Conservation (phyloP, 2,888 invertebrate genomes). For the Cerastis rubricosa region DNA sequence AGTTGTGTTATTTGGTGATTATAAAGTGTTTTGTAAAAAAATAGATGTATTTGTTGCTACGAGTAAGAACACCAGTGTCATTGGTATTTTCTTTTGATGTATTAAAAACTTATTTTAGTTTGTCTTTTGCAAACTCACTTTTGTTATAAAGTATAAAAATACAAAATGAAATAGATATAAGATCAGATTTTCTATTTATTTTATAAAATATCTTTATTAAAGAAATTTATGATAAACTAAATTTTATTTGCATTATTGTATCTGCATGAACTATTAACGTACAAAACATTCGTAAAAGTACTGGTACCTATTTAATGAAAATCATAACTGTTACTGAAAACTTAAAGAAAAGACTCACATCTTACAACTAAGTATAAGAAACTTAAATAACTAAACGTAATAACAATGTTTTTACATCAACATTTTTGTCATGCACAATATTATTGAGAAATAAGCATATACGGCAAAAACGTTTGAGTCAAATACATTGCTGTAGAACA, state of each 20-base stretch:
- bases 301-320: conserved; percentile 24
- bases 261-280: conserved; percentile 1
- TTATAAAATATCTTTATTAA: not conserved
- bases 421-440: conserved; percentile 48
- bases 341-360: conserved; percentile 43
- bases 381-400: conserved; percentile 49
- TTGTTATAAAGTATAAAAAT: conserved; percentile 23
- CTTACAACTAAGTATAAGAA: conserved; percentile 47
- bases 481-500: conserved; percentile 28
- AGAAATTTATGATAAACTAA: not conserved
- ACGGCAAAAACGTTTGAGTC: conserved; percentile 41
- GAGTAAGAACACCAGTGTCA: not conserved
- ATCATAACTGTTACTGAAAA: conserved; percentile 47
- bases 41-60: not conserved
- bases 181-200: not conserved
- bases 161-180: conserved; percentile 5
- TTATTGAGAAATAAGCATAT: conserved; percentile 36
- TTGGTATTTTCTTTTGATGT: not conserved
- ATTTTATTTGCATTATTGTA: conserved; percentile 11
- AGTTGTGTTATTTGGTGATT: not conserved
- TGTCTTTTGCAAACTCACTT: conserved; percentile 29
- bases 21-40: not conserved
- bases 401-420: conserved; percentile 50
- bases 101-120: not conserved
- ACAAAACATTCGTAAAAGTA: conserved; percentile 23